A percentile compares a stretch with the other conserved stretches of the same genome.
These are phyloP conservation scores for Uropetala carovei DNA, from an alignment of 2,888 invertebrate species.

Conservation along the genomic window DNA sequence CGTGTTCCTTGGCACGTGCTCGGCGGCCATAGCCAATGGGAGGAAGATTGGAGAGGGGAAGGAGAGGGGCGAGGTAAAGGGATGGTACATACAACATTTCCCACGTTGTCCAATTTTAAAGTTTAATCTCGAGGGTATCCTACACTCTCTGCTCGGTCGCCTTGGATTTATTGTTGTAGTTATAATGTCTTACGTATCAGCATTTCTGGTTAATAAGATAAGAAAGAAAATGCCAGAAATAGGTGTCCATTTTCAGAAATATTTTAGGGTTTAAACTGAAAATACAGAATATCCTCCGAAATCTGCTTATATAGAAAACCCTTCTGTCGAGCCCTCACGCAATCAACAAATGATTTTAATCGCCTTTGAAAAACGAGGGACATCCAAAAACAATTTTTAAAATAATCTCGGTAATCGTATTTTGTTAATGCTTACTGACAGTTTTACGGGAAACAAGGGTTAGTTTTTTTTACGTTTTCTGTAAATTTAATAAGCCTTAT, in stretches of 20 bases:
- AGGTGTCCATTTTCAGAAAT: background rate
- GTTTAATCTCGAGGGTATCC: background rate
- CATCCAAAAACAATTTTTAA: no score
- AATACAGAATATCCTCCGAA: no score
- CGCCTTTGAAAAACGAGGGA: no score
- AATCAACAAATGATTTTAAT: no score
- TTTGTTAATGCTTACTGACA: no score
- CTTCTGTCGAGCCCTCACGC: no score
- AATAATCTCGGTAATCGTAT: no score
- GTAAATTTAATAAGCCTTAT: background rate
- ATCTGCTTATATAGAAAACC: no score
- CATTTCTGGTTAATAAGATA: background rate
- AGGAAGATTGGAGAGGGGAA: background rate
- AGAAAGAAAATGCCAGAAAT: background rate
- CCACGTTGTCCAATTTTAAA: background rate
- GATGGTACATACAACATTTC: background rate
- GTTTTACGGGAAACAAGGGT: no score
- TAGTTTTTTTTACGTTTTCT: no score
- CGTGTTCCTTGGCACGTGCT: constrained; percentile 18
- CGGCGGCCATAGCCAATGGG: background rate
- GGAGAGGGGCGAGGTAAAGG: background rate
- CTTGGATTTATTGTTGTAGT: background rate
- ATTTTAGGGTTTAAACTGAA: no score
- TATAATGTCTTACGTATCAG: background rate
- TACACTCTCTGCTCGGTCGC: background rate